phyloP scores from a whole-genome alignment of 2,797 vertebrate species.

The Anas bernieri region DNA sequence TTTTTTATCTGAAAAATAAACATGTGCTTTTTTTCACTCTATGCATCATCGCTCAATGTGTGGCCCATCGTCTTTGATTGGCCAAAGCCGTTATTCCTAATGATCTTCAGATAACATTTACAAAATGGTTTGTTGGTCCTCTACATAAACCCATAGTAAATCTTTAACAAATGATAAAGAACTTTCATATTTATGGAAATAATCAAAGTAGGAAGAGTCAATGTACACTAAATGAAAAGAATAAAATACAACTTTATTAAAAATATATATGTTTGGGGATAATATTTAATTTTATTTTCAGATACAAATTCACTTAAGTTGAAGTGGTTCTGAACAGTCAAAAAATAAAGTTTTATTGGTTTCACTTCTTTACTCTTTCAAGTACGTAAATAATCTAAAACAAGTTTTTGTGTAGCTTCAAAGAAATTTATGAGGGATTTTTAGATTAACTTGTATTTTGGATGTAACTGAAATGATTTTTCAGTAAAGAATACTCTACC shows the following conservation, averaged over 20 bases:
- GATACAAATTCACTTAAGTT: not conserved
- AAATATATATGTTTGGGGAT: fast-evolving
- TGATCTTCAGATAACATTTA: not conserved
- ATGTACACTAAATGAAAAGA: not conserved
- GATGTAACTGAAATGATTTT: not conserved
- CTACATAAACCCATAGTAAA: not conserved
- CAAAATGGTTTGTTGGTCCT: not conserved
- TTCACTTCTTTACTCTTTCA: not conserved
- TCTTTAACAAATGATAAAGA: not conserved
- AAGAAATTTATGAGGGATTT: not conserved
- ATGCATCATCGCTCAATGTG: not conserved
- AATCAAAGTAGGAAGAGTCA: not conserved
- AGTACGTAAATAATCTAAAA: not conserved
- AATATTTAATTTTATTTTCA: not conserved
- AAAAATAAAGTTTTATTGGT: not conserved
- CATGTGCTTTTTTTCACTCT: not conserved
- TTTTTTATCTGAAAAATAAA: not conserved
- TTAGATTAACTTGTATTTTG: not conserved
- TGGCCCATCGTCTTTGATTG: not conserved
- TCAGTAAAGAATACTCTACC: not conserved
- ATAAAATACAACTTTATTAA: not conserved
- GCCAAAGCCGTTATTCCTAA: not conserved
- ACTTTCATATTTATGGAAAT: not conserved
- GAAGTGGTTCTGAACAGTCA: not conserved
- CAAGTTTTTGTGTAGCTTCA: not conserved